A percentile compares a stretch with the other conserved stretches of the same genome.
Evolutionary conservation across 1,140 invertebrate genomes (phyloP).

Genomic region (Macrocentrus cingulum): DNA sequence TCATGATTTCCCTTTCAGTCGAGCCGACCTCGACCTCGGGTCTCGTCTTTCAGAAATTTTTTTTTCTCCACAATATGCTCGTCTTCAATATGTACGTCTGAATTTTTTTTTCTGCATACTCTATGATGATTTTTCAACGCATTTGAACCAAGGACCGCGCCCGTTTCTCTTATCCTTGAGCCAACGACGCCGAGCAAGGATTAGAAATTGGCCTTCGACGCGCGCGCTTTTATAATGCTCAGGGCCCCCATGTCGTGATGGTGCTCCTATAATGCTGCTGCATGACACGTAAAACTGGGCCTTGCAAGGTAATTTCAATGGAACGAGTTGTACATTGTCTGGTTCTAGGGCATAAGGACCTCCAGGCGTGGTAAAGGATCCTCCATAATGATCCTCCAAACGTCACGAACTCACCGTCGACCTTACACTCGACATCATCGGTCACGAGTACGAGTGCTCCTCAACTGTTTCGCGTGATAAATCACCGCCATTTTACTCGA

Average conservation of each 20-base stretch:
- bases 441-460: no score
- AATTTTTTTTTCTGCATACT: slow-evolving; percentile 6
- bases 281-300: no score
- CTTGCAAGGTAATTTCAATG: no score
- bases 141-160: slow-evolving; percentile 27
- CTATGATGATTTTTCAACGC: no score
- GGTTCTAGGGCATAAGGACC: no score
- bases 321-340: no score
- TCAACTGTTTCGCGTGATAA: no score
- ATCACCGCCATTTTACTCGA: no score
- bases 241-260: slow-evolving; percentile 7
- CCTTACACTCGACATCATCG: no score
- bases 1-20: neutral
- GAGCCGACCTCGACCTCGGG: slow-evolving; percentile 7
- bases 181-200: slow-evolving; percentile 30
- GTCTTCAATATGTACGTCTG: neutral
- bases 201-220: slow-evolving; percentile 52
- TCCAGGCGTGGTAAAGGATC: neutral
- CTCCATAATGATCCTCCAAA: slow-evolving; percentile 1
- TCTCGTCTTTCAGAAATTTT: neutral
- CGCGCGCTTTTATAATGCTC: slow-evolving; percentile 29
- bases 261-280: no score
- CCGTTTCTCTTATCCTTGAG: slow-evolving; percentile 49
- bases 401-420: neutral
- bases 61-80: slow-evolving; percentile 9